Percentiles rank a stretch among this genome's conserved stretches.
Evolutionary conservation across 2,797 vertebrate genomes (phyloP).

Genomic region (Myotis findleyi): DNA sequence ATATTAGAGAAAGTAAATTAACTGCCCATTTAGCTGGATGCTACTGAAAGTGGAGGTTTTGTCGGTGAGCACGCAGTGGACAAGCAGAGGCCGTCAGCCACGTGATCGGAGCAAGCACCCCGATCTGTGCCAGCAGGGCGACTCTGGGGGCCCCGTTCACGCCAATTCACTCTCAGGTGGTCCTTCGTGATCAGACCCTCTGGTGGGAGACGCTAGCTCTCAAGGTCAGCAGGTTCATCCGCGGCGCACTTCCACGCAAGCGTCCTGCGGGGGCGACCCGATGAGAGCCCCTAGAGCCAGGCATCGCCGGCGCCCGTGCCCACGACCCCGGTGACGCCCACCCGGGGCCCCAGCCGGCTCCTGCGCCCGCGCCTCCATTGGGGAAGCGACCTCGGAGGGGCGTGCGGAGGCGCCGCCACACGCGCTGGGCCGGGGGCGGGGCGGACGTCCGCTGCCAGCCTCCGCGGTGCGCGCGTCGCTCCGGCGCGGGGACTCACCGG

Average conservation of each 20-base stretch:
- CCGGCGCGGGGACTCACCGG: background rate
- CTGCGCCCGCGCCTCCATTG: background rate
- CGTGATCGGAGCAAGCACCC: background rate
- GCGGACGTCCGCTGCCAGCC: accelerated
- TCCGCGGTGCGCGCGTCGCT: background rate
- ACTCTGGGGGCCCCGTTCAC: background rate
- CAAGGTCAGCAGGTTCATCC: background rate
- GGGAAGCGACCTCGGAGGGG: background rate
- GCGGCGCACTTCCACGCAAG: no score
- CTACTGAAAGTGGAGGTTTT: background rate
- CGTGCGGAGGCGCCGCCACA: background rate
- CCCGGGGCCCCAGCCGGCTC: background rate
- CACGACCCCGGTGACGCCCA: background rate
- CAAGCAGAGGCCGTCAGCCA: background rate
- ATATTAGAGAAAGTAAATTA: no score
- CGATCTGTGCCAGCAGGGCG: background rate
- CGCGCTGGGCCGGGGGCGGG: background rate
- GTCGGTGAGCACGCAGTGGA: background rate
- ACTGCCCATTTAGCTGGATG: background rate
- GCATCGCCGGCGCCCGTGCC: background rate
- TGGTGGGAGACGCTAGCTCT: background rate
- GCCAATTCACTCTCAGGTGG: background rate
- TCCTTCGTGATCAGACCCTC: background rate
- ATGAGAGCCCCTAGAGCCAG: background rate
- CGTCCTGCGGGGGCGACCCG: background rate